Evolutionary conservation across 2,888 invertebrate genomes (phyloP), one percentile per base, ranked within the genome.

Genomic region (Linnaemya tessellans): DNA sequence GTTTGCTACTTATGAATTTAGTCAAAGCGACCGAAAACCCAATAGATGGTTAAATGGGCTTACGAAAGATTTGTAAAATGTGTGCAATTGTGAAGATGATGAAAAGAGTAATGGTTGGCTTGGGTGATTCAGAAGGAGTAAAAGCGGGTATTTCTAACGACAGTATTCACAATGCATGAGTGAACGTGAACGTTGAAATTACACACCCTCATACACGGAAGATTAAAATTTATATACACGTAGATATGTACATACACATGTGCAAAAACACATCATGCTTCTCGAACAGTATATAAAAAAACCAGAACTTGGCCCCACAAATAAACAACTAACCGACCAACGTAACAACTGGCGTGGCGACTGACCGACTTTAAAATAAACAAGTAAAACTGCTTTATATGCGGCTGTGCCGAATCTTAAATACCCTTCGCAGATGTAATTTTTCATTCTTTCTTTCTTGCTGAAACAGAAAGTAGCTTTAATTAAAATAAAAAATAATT

Each of bases 151-250:
- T 74, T 85, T 82, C 64, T 85, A 81, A 82, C 82, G 85, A 82
- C 85, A 85, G 74, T 85, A 79, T 85, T 85, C 70, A 79, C 78
- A 85, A 82, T 85, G 78, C 81, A 85, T 82, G 79, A 81, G 68
- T 79, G 85, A 82, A 79, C 70, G 74, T 77, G 60, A 60, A 68
- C 49, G 80, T 60, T 67, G 13, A 84, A 82, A 82, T 58, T 58
- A 58, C 51, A 68, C 35, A 64, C 22, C 56, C 2, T 30, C 41
- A 64, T 9, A n/a, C n/a, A n/a, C n/a, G n/a, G n/a, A n/a, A n/a
- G 22, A 58, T 54, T 20, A 43, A 43, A 68, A 15, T 49, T 18
- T 38, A 18, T 0, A 22, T 25, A n/a, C 46, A 18, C 2, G 30
- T 30, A 30, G 3, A 5, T 30, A 30, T 30, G 30, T 30, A 30